Base-by-base conservation (phyloP, 1,140 invertebrate species). In the Steinernema khuongi region DNA sequence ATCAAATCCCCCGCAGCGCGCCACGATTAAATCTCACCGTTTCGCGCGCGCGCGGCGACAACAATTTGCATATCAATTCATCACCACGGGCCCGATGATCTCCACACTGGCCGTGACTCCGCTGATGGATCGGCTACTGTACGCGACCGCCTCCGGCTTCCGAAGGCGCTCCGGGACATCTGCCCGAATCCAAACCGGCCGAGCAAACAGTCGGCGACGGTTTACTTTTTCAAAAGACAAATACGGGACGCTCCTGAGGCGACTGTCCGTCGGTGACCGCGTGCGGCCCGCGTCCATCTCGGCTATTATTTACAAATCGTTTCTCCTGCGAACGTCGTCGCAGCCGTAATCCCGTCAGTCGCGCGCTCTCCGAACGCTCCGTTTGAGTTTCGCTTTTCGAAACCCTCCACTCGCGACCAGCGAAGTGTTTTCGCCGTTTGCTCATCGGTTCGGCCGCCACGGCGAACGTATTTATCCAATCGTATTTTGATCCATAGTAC, bases 221-320 rank as follows among this genome's bases (percentile, higher is more conserved):
- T 60, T 60, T 60, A 22, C 50, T 60, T 60, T 60, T 60, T 60
- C 11, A 41, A 60, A 60, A 60, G 50, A 60, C 50, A 60, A 60
- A 60, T 60, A 60, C 26, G 26, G 50, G 4, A 60, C 11, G 22
- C 50, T 60, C 50, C 50, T 60, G 50, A 60, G 50, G 50, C 50
- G 50, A 60, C 50, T 60, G 50, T 60, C 50, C 50, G 22, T 26
- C 50, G 22, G 11, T 60, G 14, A 26, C 14, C 50, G 50, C 50
- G 50, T 60, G 50, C 50, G 50, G 50, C 50, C 50, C 50, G 36
- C 36, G 36, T 41, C 36, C 7, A n/a, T 41, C 50, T 22, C 19
- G 50, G 50, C 50, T 60, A 60, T 60, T 60, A 60, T 60, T 60
- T 60, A 60, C 50, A 60, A 60, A 60, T 60, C 50, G 50, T 60